Evolutionary conservation across 2,888 invertebrate genomes (phyloP).

Genomic region (Dysmachus trigonus): DNA sequence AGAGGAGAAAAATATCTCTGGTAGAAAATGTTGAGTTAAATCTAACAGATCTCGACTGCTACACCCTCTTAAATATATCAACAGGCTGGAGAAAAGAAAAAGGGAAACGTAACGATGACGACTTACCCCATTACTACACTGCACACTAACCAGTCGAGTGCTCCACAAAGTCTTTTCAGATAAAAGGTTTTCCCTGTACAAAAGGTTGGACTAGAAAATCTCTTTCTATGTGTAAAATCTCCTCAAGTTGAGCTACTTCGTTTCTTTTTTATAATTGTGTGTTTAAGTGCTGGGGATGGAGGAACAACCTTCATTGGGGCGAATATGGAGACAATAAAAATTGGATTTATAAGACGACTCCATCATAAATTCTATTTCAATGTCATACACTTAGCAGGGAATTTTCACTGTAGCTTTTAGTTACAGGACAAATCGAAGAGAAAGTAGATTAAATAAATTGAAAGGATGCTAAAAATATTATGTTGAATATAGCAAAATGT

Average conservation of each 20-base stretch:
- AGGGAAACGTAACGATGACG: background rate
- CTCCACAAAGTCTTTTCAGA: constrained; percentile 3
- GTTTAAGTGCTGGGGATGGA: background rate
- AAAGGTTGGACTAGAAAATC: background rate
- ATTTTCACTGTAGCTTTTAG: background rate
- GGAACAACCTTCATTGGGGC: background rate
- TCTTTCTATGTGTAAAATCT: background rate
- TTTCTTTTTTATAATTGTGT: background rate
- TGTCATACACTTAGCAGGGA: background rate
- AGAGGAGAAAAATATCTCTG: background rate
- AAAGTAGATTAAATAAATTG: background rate
- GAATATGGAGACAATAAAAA: background rate
- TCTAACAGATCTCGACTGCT: background rate
- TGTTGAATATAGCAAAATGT: no score
- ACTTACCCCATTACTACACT: background rate
- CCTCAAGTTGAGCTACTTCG: background rate
- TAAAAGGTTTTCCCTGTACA: constrained; percentile 25
- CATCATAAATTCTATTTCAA: background rate
- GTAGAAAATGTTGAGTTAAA: background rate
- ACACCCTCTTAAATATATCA: background rate
- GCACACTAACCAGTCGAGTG: background rate
- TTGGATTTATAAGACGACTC: background rate
- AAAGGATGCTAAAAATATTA: background rate
- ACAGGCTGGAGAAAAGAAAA: background rate
- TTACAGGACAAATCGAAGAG: background rate